phyloP scores from a whole-genome alignment of 1,140 invertebrate species.

The Drosophila kurseongensis region DNA sequence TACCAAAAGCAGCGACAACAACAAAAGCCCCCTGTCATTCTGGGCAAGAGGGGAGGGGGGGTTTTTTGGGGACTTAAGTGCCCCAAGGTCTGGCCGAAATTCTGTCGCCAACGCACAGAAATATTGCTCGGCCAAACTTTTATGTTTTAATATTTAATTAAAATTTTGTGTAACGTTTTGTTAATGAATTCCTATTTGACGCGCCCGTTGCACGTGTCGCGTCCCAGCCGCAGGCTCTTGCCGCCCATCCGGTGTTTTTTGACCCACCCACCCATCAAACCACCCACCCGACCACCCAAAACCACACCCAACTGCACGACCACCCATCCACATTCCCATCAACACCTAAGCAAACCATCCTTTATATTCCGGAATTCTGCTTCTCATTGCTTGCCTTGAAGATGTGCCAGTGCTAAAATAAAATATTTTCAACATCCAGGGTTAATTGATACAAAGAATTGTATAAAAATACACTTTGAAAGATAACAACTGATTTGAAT shows the following conservation, averaged over 20 bases:
- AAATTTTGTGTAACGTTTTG: constrained; percentile 83
- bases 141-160: constrained; percentile 82
- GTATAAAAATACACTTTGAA: too few species aligned
- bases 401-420: constrained; percentile 3
- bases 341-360: constrained; percentile 28
- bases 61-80: constrained; percentile 15
- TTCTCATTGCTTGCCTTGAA: constrained; percentile 3
- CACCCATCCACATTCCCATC: neutral
- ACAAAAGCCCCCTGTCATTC: constrained; percentile 53
- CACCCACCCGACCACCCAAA: neutral
- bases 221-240: constrained; percentile 58
- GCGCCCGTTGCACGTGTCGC: constrained; percentile 76
- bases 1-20: constrained; percentile 36
- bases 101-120: constrained; percentile 37
- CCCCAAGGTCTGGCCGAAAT: constrained; percentile 26
- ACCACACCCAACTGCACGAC: neutral
- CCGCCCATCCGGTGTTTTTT: constrained; percentile 38
- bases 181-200: constrained; percentile 83
- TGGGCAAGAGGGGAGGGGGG: neutral
- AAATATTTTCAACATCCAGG: too few species aligned
- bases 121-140: constrained; percentile 71
- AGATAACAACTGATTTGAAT: too few species aligned
- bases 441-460: too few species aligned
- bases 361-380: too few species aligned
- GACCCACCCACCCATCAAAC: neutral